phyloP scores from a whole-genome alignment of 2,797 vertebrate genomes.

The Pteronotus mesoamericanus region DNA sequence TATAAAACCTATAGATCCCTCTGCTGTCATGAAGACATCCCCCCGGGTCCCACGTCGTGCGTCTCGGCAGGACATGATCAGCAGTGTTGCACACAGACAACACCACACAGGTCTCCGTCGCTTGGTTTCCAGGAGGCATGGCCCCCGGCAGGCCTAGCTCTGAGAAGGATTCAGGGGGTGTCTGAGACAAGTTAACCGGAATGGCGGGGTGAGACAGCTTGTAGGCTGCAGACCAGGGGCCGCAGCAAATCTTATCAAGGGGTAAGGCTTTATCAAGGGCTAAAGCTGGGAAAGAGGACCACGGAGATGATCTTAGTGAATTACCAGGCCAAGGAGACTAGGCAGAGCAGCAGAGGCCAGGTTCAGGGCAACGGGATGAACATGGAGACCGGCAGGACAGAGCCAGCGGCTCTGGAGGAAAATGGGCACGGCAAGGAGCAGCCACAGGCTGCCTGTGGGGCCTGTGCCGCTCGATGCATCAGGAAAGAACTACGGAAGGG shows the following conservation, averaged over 20 bases:
- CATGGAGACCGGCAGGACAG: background rate
- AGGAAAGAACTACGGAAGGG: background rate
- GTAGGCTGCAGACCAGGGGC: background rate
- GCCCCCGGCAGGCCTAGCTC: background rate
- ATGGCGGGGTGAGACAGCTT: background rate
- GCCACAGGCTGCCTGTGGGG: background rate
- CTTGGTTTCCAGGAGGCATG: background rate
- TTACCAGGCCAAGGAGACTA: background rate
- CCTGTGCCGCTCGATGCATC: background rate
- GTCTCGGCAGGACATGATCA: background rate
- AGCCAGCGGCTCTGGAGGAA: background rate
- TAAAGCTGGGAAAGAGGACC: background rate
- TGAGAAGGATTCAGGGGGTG: background rate
- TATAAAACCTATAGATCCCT: background rate
- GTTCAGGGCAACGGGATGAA: background rate
- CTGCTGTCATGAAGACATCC: background rate
- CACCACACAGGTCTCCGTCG: background rate
- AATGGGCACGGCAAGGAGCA: background rate
- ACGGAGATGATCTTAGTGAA: background rate
- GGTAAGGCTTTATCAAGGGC: too few relatives aligned
- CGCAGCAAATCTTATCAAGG: background rate
- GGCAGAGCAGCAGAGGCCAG: background rate
- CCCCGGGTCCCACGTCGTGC: background rate
- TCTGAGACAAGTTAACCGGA: background rate
- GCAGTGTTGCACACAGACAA: background rate